Conservation (phyloP, 2,113 vertebrate genomes). For the Strix uralensis region DNA sequence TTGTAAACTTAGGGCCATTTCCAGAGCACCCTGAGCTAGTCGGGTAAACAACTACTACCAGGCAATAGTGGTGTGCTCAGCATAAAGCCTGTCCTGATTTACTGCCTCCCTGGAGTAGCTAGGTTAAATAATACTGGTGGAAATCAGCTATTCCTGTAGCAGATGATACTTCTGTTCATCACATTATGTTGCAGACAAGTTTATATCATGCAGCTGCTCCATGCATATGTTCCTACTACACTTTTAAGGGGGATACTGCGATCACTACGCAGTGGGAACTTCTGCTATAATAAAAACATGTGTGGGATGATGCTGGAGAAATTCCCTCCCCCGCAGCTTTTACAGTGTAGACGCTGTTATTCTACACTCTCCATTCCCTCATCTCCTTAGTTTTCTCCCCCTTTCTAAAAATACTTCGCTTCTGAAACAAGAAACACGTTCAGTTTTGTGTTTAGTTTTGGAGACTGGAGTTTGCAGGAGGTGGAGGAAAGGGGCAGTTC, state of each 20-base stretch:
- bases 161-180: constrained; percentile 51
- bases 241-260: constrained; percentile 19
- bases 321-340: constrained; percentile 43
- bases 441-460: neutral
- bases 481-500: neutral
- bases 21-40: neutral
- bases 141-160: constrained; percentile 45
- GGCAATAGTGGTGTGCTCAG: neutral
- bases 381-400: neutral
- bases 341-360: constrained; percentile 3
- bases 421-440: neutral
- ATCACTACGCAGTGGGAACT: constrained; percentile 8
- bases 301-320: constrained; percentile 57
- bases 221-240: constrained; percentile 52
- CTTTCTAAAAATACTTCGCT: constrained; percentile 19
- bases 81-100: constrained; percentile 30
- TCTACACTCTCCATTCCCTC: neutral
- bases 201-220: constrained; percentile 42
- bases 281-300: constrained; percentile 59
- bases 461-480: neutral
- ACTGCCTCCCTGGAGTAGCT: neutral
- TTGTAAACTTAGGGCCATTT: neutral
- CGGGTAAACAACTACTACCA: neutral
- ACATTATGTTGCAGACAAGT: constrained; percentile 34
- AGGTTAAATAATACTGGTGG: constrained; percentile 42